Conservation (phyloP, 2,888 invertebrate genomes). For the Plagiodera versicolora region DNA sequence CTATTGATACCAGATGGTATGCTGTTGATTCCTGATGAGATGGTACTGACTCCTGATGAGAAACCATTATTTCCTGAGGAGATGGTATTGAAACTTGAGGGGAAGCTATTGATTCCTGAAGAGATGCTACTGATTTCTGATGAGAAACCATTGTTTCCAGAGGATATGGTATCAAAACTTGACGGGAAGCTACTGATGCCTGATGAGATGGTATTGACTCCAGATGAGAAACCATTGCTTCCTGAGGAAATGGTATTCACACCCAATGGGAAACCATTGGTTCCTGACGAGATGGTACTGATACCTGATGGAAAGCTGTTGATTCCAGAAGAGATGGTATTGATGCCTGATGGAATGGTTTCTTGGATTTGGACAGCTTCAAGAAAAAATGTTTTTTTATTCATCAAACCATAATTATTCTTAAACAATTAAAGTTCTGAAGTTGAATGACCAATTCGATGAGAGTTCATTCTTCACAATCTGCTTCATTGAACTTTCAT, state of each 20-base stretch:
- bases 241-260: neutral
- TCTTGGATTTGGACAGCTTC: too few relatives aligned
- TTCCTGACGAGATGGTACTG: too few relatives aligned
- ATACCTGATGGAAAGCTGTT: neutral
- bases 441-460: too few relatives aligned
- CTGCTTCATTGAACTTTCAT: too few relatives aligned
- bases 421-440: too few relatives aligned
- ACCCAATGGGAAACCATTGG: neutral
- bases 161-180: neutral
- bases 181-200: neutral
- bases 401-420: too few relatives aligned
- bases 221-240: neutral
- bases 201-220: neutral
- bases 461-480: too few relatives aligned
- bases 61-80: conserved; percentile 4
- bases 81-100: neutral
- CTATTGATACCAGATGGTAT: neutral
- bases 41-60: neutral
- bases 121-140: neutral
- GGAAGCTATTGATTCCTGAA: neutral
- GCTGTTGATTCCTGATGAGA: neutral
- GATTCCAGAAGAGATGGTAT: neutral
- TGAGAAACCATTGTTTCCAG: too few relatives aligned
- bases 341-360: too few relatives aligned
- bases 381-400: too few relatives aligned